A percentile compares a stretch with the other conserved stretches of the same genome.
Evolutionary conservation across 2,888 invertebrate species (phyloP).

Genomic region (Pecten maximus): DNA sequence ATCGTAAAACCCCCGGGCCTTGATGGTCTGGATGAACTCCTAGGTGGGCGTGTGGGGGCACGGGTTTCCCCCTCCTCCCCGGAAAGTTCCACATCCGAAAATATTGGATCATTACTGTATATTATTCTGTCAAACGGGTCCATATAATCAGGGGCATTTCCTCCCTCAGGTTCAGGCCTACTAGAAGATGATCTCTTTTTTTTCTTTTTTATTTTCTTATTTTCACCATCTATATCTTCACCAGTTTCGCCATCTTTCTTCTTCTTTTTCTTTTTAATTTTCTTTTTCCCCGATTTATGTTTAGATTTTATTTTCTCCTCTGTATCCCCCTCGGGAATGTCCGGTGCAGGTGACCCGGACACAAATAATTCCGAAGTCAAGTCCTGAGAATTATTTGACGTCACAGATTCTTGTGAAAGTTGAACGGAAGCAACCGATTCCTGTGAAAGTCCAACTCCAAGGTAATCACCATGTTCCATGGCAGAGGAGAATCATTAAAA

Average conservation of each 20-base stretch:
- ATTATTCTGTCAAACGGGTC: slow-evolving; percentile 77
- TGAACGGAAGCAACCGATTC: slow-evolving; percentile 56
- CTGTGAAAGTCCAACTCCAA: slow-evolving; percentile 52
- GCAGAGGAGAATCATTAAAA: not conserved
- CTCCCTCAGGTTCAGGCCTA: slow-evolving; percentile 80
- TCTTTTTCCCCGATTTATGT: slow-evolving; percentile 61
- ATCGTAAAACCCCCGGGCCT: slow-evolving; percentile 63
- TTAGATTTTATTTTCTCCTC: slow-evolving; percentile 51
- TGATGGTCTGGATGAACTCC: slow-evolving; percentile 39
- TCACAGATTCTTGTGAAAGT: slow-evolving; percentile 64
- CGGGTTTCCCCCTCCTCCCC: slow-evolving; percentile 60
- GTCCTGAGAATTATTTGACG: slow-evolving; percentile 57
- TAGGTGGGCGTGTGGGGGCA: slow-evolving; percentile 38
- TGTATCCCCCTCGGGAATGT: slow-evolving; percentile 37
- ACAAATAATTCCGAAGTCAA: slow-evolving; percentile 52
- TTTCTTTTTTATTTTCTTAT: slow-evolving; percentile 57
- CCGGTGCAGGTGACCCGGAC: slow-evolving; percentile 42
- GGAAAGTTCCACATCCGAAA: slow-evolving; percentile 75
- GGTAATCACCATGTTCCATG: slow-evolving; percentile 38
- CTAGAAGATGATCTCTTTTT: slow-evolving; percentile 60
- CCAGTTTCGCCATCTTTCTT: slow-evolving; percentile 54
- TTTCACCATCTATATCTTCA: slow-evolving; percentile 51
- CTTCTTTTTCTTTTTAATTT: slow-evolving; percentile 67
- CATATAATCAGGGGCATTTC: slow-evolving; percentile 62
- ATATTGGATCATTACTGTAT: slow-evolving; percentile 76